A percentile compares a stretch with the other conserved stretches of the same genome.
Conservation (phyloP, 2,797 vertebrate species). For the Chaetodon trifasciatus region DNA sequence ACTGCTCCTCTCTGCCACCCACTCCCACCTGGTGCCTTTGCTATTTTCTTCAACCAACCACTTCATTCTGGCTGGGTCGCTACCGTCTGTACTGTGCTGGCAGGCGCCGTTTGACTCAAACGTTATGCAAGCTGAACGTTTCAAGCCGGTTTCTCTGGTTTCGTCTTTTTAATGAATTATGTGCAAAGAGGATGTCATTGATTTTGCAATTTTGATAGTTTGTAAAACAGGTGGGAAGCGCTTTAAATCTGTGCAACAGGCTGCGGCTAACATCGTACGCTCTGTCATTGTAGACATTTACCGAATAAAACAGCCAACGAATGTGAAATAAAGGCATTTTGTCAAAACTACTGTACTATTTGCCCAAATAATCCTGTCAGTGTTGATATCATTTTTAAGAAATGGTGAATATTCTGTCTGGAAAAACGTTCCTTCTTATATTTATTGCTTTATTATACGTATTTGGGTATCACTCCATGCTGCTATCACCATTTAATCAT, state of each 20-base stretch:
- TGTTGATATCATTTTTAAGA: neutral
- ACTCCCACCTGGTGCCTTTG: constrained; percentile 91
- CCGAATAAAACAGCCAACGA: neutral
- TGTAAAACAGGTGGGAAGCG: constrained; percentile 58
- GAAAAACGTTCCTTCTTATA: neutral
- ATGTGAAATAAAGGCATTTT: neutral
- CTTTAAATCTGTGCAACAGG: constrained; percentile 26
- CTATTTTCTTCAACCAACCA: constrained; percentile 89
- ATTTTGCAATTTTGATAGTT: constrained; percentile 50
- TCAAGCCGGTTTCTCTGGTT: constrained; percentile 62
- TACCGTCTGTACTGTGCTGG: constrained; percentile 89
- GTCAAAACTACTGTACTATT: neutral
- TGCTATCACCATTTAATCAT: neutral
- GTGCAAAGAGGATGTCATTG: constrained; percentile 45
- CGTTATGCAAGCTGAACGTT: constrained; percentile 84
- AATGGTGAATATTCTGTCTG: neutral
- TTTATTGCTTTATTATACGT: neutral
- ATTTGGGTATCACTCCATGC: neutral
- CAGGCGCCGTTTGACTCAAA: constrained; percentile 82
- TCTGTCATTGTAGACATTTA: neutral
- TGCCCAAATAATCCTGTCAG: neutral
- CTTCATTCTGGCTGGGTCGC: constrained; percentile 87
- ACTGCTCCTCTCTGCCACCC: constrained; percentile 89
- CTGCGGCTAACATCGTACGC: neutral
- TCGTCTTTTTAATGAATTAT: constrained; percentile 62